Evolutionary conservation across 2,797 vertebrate species (phyloP), one percentile per base, ranked within the genome.

Genomic region (Sebastes cheni): DNA sequence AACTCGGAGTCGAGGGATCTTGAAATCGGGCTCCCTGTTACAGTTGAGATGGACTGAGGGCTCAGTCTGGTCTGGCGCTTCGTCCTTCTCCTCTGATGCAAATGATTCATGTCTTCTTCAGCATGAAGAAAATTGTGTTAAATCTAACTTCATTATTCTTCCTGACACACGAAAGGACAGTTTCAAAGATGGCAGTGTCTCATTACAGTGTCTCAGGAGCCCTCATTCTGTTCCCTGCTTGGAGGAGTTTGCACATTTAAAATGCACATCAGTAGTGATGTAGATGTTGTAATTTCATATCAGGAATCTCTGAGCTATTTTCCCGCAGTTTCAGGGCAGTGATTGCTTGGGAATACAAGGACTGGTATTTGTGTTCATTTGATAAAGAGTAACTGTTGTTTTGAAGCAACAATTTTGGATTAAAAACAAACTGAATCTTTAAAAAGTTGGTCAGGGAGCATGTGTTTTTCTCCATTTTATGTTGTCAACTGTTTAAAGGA

Each of bases 1-100:
- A 97, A 96, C 71, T 97, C 98, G 0, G 94, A 90, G 65, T 96
- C 97, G 0, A 91, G 99, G 68, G 98, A 99, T 4, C 70, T 96
- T 60, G 98, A 99, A 83, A 93, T 95, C 2, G 94, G 94, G 25
- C 80, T 93, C 5, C 86, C 95, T 0, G 91, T 85, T 68, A 32
- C 59, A 6, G 59, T 88, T 74, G 90, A 93, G 65, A 93, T 97
- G 96, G 97, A 97, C 64, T 99, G 85, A 95, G 50, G 52, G 34
- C 30, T 74, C n/a, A 34, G 23, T 77, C 34, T 7, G 27, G n/a
- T 80, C 54, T 70, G 39, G 6, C 10, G 20, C 10, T 6, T 74
- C 67, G 5, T 71, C 18, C 25, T 46, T 46, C 42, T 23, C 4
- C 50, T 82, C 20, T 34, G 56, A 50, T 65, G 46, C 34, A 56